Percentiles rank a stretch among this genome's conserved stretches.
These are phyloP conservation scores for Physella acuta DNA, from an alignment of 1,140 invertebrate genomes.

Conservation along the genomic window DNA sequence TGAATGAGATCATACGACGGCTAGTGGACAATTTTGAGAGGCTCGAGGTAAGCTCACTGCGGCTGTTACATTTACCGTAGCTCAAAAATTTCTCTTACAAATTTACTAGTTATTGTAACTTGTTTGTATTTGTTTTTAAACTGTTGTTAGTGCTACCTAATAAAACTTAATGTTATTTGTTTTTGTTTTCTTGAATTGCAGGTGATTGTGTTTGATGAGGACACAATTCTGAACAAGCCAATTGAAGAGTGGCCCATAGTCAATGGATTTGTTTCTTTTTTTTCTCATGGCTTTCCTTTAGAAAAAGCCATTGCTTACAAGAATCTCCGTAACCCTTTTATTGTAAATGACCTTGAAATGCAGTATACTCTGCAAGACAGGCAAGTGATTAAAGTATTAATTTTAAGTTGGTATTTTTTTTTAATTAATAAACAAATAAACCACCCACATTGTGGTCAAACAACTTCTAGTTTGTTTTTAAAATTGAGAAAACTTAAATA, in stretches of 20 bases:
- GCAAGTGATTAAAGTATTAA: slow-evolving; percentile 43
- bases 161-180: background rate
- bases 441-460: too few species aligned
- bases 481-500: too few species aligned
- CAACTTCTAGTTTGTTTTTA: too few species aligned
- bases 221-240: slow-evolving; percentile 79
- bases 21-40: slow-evolving; percentile 94
- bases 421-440: too few species aligned
- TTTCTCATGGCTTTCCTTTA: slow-evolving; percentile 95
- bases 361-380: slow-evolving; percentile 92
- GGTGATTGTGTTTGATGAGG: slow-evolving; percentile 88
- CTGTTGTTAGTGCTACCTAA: background rate
- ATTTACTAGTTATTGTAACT: background rate
- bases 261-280: slow-evolving; percentile 97
- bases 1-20: slow-evolving; percentile 94
- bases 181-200: slow-evolving; percentile 4
- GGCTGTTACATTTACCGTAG: too few species aligned
- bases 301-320: slow-evolving; percentile 98
- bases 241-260: slow-evolving; percentile 98
- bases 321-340: slow-evolving; percentile 89
- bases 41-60: slow-evolving; percentile 67
- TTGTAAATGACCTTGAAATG: slow-evolving; percentile 98
- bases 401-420: too few species aligned
- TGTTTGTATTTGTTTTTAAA: background rate
- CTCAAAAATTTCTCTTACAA: background rate